These are phyloP conservation scores for Catamblyrhynchus diadema DNA, from an alignment of 2,797 vertebrate species.

Conservation along the genomic window DNA sequence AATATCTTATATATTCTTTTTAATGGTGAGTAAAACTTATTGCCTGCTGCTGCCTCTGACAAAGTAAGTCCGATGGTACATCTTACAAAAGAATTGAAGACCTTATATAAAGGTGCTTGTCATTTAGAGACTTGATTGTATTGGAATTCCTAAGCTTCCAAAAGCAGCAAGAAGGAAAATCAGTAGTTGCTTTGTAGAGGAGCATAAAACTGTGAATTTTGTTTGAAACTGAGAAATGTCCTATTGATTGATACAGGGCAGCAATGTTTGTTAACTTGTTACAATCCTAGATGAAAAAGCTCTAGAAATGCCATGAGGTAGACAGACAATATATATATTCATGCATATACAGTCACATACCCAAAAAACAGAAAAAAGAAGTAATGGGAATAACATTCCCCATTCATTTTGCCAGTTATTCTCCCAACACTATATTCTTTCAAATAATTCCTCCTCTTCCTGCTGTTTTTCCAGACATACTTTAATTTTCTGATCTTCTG, in stretches of 20 bases:
- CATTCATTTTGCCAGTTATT: background rate
- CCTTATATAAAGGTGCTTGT: constrained; percentile 20
- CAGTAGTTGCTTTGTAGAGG: constrained; percentile 51
- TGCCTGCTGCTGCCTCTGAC: background rate
- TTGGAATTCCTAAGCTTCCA: constrained; percentile 35
- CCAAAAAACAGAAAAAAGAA: background rate
- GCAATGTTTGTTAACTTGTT: constrained; percentile 27
- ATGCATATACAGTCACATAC: background rate
- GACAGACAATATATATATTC: background rate
- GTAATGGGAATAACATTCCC: background rate
- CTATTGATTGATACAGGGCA: background rate
- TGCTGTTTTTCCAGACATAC: background rate
- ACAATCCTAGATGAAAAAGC: background rate
- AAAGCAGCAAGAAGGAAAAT: constrained; percentile 28
- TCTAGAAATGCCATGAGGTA: background rate
- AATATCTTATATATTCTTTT: background rate
- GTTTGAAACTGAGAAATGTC: constrained; percentile 29
- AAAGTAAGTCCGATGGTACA: constrained; percentile 32
- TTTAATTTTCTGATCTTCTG: background rate
- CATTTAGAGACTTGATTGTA: constrained; percentile 50
- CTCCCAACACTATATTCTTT: background rate
- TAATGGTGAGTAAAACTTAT: constrained; percentile 8
- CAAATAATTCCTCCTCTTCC: background rate
- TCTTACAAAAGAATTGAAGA: constrained; percentile 6
- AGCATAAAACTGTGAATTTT: constrained; percentile 47